phyloP scores from a whole-genome alignment of 1,140 invertebrate species.

The Aphidius gifuensis region DNA sequence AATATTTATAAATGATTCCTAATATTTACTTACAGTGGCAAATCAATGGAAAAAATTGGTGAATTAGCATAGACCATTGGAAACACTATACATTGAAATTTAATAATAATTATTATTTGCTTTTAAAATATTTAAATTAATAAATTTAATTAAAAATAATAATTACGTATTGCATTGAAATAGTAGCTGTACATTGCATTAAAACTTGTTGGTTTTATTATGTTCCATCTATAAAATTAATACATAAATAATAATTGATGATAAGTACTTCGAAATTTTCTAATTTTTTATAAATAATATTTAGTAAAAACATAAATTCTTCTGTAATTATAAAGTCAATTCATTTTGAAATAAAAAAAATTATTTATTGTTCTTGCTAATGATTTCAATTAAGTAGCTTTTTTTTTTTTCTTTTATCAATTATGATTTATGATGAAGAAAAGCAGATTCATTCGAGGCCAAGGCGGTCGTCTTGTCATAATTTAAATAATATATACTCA shows the following conservation, averaged over 20 bases:
- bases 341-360: too few relatives aligned
- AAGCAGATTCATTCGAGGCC: too few relatives aligned
- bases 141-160: not conserved
- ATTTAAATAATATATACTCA: not conserved
- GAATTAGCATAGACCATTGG: not conserved
- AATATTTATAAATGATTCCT: not conserved
- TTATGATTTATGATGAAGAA: too few relatives aligned
- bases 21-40: conserved; percentile 5
- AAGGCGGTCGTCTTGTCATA: too few relatives aligned
- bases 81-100: not conserved
- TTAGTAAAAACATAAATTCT: too few relatives aligned
- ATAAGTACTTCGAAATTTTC: too few relatives aligned
- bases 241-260: too few relatives aligned
- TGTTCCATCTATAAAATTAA: not conserved
- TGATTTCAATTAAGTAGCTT: not conserved
- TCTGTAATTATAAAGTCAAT: too few relatives aligned
- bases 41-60: conserved; percentile 2
- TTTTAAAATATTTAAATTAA: not conserved
- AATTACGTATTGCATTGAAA: not conserved
- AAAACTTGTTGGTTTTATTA: not conserved
- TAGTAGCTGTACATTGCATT: not conserved
- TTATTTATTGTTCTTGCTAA: too few relatives aligned
- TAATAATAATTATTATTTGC: not conserved
- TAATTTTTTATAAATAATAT: too few relatives aligned
- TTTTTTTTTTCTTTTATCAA: not conserved